Conservation (phyloP, 92 coral and sea anemone genomes). For the Paragorgia papillata region DNA sequence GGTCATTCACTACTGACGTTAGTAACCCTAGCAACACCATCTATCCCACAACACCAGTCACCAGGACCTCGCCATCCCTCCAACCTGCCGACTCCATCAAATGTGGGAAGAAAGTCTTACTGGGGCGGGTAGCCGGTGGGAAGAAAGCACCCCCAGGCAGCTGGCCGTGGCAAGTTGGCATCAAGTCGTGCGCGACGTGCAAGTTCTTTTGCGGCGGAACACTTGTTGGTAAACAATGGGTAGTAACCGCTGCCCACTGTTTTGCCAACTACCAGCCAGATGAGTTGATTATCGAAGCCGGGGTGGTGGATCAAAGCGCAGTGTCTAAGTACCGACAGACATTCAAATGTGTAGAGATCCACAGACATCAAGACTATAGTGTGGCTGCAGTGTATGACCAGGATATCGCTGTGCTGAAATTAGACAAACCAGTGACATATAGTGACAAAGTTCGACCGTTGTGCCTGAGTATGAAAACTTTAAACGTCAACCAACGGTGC, state of each 20-base stretch:
- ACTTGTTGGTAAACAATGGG: neutral
- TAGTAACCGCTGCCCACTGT: conserved; percentile 29
- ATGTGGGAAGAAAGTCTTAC: conserved; percentile 12
- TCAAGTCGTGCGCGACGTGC: conserved; percentile 24
- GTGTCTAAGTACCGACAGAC: neutral
- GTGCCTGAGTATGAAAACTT: neutral
- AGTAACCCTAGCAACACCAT: too few species aligned
- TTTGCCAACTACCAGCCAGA: neutral
- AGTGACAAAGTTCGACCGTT: conserved; percentile 22
- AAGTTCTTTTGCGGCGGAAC: conserved; percentile 17
- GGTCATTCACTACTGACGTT: too few species aligned
- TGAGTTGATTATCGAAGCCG: conserved; percentile 27
- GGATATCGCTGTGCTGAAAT: conserved; percentile 14
- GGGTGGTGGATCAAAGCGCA: conserved; percentile 8
- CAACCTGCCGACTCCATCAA: neutral
- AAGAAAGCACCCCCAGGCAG: conserved; percentile 8
- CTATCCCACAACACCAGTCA: neutral
- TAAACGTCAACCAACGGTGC: neutral
- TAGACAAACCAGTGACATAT: neutral
- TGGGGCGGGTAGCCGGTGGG: conserved; percentile 22
- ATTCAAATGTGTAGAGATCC: conserved; percentile 19
- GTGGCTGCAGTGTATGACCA: conserved; percentile 18
- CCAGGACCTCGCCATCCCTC: neutral
- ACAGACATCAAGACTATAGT: conserved; percentile 6
- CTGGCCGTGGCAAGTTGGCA: conserved; percentile 42